A percentile compares a stretch with the other conserved stretches of the same genome.
These are phyloP conservation scores for Emys orbicularis DNA, from an alignment of 2,797 vertebrate species.

Conservation along the genomic window DNA sequence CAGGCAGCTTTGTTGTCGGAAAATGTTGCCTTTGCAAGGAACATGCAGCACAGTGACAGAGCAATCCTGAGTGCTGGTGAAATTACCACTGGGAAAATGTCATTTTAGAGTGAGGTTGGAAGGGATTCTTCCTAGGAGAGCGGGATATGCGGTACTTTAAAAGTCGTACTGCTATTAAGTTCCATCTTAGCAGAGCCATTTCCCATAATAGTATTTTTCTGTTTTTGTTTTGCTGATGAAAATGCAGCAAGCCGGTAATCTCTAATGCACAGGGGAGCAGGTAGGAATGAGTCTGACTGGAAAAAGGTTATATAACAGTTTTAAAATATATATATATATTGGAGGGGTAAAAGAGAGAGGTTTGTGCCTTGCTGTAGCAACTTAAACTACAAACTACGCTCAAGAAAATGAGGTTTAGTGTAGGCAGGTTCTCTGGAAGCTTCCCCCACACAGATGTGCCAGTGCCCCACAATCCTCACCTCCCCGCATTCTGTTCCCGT, in stretches of 20 bases:
- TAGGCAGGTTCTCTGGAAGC: not conserved
- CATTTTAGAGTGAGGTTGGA: not conserved
- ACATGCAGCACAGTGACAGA: not conserved
- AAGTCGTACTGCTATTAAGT: not conserved
- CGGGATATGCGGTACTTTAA: not conserved
- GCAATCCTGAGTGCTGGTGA: not conserved
- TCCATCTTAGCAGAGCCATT: not conserved
- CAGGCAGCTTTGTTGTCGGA: slow-evolving; percentile 46
- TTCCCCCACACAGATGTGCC: not conserved
- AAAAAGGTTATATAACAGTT: not conserved
- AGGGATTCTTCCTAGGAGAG: slow-evolving; percentile 36
- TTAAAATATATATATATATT: not conserved
- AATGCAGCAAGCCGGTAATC: not conserved
- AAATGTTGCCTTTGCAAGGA: slow-evolving; percentile 9
- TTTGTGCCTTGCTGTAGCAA: slow-evolving; percentile 6
- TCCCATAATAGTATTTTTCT: not conserved
- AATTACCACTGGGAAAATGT: slow-evolving; percentile 16
- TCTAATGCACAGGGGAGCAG: not conserved
- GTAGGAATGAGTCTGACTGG: slow-evolving; percentile 13
- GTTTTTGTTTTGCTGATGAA: slow-evolving; percentile 34
- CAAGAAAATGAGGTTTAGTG: not conserved
- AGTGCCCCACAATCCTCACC: not conserved
- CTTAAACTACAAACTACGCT: not conserved
- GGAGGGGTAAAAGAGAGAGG: not conserved
- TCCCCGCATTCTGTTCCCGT: not conserved